Percentiles rank a stretch among this genome's conserved stretches.
These are phyloP conservation scores for Stenolophus ochropezus DNA, from an alignment of 2,888 invertebrate species.

Conservation along the genomic window DNA sequence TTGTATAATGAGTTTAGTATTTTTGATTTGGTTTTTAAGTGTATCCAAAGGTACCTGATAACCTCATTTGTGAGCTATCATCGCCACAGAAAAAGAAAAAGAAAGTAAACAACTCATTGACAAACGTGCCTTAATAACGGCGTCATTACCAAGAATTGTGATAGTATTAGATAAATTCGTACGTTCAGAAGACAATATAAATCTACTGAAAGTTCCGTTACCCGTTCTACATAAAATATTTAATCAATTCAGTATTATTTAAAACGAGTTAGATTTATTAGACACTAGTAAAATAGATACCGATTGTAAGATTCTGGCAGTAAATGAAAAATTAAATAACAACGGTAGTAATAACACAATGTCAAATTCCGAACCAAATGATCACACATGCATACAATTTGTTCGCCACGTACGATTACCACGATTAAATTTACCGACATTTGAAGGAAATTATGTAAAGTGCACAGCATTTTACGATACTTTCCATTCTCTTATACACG, in stretches of 20 bases:
- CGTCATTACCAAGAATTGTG: background rate
- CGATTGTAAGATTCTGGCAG: background rate
- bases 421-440: constrained; percentile 19
- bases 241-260: background rate
- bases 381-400: background rate
- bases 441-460: constrained; percentile 17
- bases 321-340: background rate
- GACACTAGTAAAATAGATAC: background rate
- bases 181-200: background rate
- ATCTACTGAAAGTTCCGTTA: background rate
- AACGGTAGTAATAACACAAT: background rate
- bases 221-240: background rate
- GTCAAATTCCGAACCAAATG: background rate
- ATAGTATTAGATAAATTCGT: background rate
- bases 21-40: constrained; percentile 61
- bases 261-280: background rate
- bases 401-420: constrained; percentile 4
- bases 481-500: background rate
- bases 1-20: constrained; percentile 59
- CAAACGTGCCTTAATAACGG: background rate
- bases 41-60: constrained; percentile 61
- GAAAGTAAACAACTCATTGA: background rate
- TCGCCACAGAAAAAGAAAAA: background rate
- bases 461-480: constrained; percentile 17
- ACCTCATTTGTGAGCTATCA: constrained; percentile 44